Base-by-base conservation (phyloP, 2,888 invertebrate species). In the Drosophila algonquin region DNA sequence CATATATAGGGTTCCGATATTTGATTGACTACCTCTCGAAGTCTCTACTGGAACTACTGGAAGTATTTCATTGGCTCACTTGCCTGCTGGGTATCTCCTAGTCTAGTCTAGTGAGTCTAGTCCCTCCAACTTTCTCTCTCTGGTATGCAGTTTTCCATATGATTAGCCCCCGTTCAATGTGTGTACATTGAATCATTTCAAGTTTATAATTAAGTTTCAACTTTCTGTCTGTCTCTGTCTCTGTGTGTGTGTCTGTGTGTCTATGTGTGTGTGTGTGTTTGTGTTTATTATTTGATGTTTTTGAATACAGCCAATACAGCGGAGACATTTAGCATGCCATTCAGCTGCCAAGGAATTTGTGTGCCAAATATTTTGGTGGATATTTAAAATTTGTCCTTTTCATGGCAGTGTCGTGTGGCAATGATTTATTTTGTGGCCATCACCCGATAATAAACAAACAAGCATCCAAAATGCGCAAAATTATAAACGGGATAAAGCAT, bases 191-290 rank as follows among this genome's bases (percentile, higher is more conserved):
- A n/a, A 40, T 5, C 6, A 40, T 40, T 64, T 24, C 14, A 54
- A 54, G 54, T 48, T 64, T 54, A 50, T 70, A 60, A 79, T 77
- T 76, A 35, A 67, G 56, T 64, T 60, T 61, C 12, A 12, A 12
- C 59, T 53, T 61, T 44, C 14, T 50, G 6, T 21, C 21, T 21
- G 0, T 21, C 3, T 21, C 3, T 21, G 3, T 21, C 3, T 21
- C 2, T 21, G 2, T 21, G 21, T 21, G 1, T 21, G 21, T 2
- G 2, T n/a, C n/a, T 21, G 21, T 21, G 2, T 21, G 21, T 21
- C 2, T 21, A 9, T 46, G 24, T 27, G 40, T 48, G 3, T 18
- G 18, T 18, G 18, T 18, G 18, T 6, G 18, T 57, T 10, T 46
- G 16, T 27, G 40, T 48, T 30, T n/a, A 45, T 51, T 35, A 32